phyloP scores from a whole-genome alignment of 2,888 invertebrate species.

The Tinea pellionella region DNA sequence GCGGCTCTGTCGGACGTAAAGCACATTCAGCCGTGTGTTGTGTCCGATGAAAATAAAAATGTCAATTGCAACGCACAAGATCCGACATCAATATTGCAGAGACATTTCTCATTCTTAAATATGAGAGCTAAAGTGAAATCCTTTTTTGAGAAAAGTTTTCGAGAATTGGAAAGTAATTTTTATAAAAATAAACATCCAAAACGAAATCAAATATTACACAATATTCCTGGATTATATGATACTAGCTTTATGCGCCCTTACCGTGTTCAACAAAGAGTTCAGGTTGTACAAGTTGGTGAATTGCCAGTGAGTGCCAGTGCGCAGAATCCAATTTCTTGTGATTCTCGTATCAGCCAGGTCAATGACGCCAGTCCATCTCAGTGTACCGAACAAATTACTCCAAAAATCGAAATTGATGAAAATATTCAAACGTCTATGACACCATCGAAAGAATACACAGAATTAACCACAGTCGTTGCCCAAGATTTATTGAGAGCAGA shows the following conservation, averaged over 20 bases:
- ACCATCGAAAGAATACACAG: conserved; percentile 49
- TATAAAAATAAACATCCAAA: conserved; percentile 20
- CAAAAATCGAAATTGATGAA: conserved; percentile 33
- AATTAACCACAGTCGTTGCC: conserved; percentile 52
- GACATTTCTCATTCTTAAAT: conserved; percentile 17
- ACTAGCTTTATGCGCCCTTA: conserved; percentile 71
- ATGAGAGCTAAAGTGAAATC: conserved; percentile 42
- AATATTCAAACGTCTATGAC: conserved; percentile 35
- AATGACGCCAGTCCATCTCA: conserved; percentile 56
- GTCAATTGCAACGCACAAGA: background rate
- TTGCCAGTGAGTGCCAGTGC: conserved; percentile 55
- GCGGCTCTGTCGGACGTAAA: conserved; percentile 72
- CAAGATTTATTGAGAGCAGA: conserved; percentile 23
- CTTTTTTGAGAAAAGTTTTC: conserved; percentile 41
- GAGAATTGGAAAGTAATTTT: conserved; percentile 29
- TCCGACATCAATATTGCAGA: background rate
- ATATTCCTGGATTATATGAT: conserved; percentile 69
- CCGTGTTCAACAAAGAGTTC: conserved; percentile 48
- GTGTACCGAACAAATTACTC: conserved; percentile 48
- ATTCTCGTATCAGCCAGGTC: conserved; percentile 58
- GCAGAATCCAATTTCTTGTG: conserved; percentile 58
- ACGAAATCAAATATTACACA: conserved; percentile 37
- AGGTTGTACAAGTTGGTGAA: conserved; percentile 71
- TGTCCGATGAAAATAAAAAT: conserved; percentile 24
- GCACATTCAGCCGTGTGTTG: conserved; percentile 61